phyloP scores from a whole-genome alignment of 1,140 invertebrate genomes.

The Steinernema khuongi region DNA sequence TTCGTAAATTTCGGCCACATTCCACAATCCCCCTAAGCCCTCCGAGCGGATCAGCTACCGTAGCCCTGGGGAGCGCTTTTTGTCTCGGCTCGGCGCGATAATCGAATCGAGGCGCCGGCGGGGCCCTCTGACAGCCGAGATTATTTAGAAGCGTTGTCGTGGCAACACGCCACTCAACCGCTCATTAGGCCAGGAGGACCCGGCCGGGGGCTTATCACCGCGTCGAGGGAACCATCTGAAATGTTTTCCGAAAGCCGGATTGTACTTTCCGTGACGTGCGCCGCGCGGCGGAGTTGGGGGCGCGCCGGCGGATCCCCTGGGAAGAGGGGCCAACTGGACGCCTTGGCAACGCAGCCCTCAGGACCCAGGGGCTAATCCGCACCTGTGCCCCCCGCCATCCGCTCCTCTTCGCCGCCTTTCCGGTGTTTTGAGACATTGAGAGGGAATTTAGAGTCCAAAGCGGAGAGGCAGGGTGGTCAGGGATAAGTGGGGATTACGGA shows the following conservation, averaged over 20 bases:
- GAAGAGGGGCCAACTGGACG: too few species aligned
- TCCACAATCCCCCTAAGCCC: too few species aligned
- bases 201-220: not conserved
- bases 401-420: too few species aligned
- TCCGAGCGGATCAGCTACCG: too few species aligned
- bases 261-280: not conserved
- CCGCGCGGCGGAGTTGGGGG: not conserved
- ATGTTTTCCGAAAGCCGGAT: not conserved
- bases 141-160: not conserved
- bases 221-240: not conserved
- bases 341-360: too few species aligned
- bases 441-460: too few species aligned
- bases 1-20: too few species aligned
- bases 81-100: not conserved
- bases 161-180: not conserved
- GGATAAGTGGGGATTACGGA: too few species aligned
- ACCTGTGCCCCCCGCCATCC: too few species aligned
- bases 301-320: not conserved
- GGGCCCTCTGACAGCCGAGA: not conserved
- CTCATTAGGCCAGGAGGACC: slow-evolving; percentile 14
- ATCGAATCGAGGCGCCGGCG: slow-evolving; percentile 1
- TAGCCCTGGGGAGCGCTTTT: not conserved
- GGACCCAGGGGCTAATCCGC: too few species aligned
- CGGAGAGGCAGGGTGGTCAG: too few species aligned
- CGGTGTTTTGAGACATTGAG: too few species aligned